phyloP scores from a whole-genome alignment of 2,888 invertebrate genomes.

The Tetramorium bicarinatum region DNA sequence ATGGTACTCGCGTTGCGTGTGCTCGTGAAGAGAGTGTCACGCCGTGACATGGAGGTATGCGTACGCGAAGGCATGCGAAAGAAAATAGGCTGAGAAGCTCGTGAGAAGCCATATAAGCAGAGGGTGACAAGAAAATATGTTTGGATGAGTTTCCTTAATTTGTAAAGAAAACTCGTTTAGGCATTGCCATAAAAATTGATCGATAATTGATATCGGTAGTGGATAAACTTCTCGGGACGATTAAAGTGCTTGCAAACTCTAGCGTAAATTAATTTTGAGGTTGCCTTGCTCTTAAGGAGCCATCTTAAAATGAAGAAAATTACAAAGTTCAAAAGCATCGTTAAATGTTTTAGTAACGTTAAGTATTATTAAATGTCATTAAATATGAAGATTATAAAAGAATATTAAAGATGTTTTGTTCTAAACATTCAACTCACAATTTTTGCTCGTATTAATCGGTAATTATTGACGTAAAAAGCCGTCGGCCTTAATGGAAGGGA shows the following conservation, averaged over 20 bases:
- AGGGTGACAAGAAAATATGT: background rate
- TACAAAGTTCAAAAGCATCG: background rate
- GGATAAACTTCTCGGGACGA: background rate
- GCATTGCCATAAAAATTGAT: background rate
- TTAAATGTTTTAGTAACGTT: background rate
- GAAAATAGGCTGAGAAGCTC: conserved; percentile 62
- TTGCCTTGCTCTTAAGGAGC: background rate
- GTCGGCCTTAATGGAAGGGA: background rate
- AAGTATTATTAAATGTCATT: background rate
- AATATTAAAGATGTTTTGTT: background rate
- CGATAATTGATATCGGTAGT: background rate
- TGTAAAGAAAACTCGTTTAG: background rate
- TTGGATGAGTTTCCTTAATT: background rate
- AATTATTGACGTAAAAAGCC: conserved; percentile 11
- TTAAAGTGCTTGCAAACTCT: background rate
- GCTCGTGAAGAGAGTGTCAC: conserved; percentile 67
- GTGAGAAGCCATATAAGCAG: background rate
- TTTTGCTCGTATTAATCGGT: background rate
- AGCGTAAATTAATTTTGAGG: conserved; percentile 10
- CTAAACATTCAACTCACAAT: background rate
- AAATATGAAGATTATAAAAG: background rate
- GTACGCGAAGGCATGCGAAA: conserved; percentile 69
- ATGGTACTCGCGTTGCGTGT: conserved; percentile 62
- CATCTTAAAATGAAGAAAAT: background rate
- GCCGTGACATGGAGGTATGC: conserved; percentile 67